These are phyloP conservation scores for Mythimna albipuncta DNA, from an alignment of 2,888 invertebrate genomes.

Conservation along the genomic window DNA sequence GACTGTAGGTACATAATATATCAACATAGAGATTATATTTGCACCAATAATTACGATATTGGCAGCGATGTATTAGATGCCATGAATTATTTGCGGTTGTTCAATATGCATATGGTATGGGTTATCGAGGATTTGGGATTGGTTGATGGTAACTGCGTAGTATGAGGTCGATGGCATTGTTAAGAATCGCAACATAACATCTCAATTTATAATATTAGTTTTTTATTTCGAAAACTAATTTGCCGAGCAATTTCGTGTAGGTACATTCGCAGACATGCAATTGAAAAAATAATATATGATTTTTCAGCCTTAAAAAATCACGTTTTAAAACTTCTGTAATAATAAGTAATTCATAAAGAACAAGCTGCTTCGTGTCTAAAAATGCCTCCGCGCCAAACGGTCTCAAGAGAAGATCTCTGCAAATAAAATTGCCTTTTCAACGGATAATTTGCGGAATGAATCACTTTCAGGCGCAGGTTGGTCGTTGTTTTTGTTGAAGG, in stretches of 20 bases:
- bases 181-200: neutral
- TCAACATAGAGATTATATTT: conserved; percentile 34
- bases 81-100: conserved; percentile 51
- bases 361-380: conserved; percentile 66
- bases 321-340: conserved; percentile 35
- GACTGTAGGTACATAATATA: conserved; percentile 17
- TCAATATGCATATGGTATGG: conserved; percentile 30
- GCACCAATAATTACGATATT: conserved; percentile 57
- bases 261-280: too few relatives aligned
- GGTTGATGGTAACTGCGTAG: neutral
- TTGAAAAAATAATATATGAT: neutral
- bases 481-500: conserved; percentile 72
- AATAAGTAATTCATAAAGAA: conserved; percentile 64
- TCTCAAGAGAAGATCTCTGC: conserved; percentile 45
- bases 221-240: neutral
- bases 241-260: too few relatives aligned
- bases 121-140: conserved; percentile 15
- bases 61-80: conserved; percentile 49
- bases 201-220: neutral
- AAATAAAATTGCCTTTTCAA: conserved; percentile 78
- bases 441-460: conserved; percentile 81
- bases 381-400: conserved; percentile 57
- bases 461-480: conserved; percentile 79
- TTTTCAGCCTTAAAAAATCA: too few relatives aligned
- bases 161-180: neutral